Percentiles rank a stretch among this genome's conserved stretches.
These are phyloP conservation scores for Tuberolachnus salignus DNA, from an alignment of 2,888 invertebrate species.

Conservation along the genomic window DNA sequence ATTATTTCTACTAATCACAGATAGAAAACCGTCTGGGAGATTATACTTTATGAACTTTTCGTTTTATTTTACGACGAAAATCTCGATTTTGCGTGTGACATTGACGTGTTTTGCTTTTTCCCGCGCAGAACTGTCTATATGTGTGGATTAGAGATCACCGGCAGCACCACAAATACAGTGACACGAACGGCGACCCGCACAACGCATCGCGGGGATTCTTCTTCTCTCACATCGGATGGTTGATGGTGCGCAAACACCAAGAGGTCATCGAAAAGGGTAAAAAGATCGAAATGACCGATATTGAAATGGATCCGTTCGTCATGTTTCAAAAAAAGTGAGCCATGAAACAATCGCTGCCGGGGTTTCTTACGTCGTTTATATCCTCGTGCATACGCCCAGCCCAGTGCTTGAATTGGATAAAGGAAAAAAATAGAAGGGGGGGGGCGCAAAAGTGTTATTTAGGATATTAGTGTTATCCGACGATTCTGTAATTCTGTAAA, in stretches of 20 bases:
- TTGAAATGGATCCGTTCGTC: slow-evolving; percentile 74
- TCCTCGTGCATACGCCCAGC: too few species aligned
- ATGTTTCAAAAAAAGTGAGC: slow-evolving; percentile 77
- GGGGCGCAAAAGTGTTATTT: too few species aligned
- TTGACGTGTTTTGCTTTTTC: background rate
- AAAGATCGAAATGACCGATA: slow-evolving; percentile 77
- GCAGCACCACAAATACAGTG: slow-evolving; percentile 79
- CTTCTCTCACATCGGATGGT: slow-evolving; percentile 87
- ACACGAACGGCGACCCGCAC: slow-evolving; percentile 80
- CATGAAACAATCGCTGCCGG: background rate
- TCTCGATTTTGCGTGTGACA: background rate
- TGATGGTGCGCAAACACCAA: slow-evolving; percentile 79
- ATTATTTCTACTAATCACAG: too few species aligned
- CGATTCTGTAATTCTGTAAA: too few species aligned
- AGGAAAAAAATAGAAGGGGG: too few species aligned
- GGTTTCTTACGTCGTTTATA: too few species aligned
- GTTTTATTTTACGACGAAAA: background rate
- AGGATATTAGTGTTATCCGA: too few species aligned
- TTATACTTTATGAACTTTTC: too few species aligned
- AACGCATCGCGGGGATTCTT: slow-evolving; percentile 83
- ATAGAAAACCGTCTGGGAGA: too few species aligned
- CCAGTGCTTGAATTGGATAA: too few species aligned
- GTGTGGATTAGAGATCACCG: slow-evolving; percentile 83
- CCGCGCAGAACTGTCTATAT: slow-evolving; percentile 71
- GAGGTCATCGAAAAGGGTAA: slow-evolving; percentile 72